Evolutionary conservation across 2,113 vertebrate species (phyloP).

Genomic region (Tupaia tana): DNA sequence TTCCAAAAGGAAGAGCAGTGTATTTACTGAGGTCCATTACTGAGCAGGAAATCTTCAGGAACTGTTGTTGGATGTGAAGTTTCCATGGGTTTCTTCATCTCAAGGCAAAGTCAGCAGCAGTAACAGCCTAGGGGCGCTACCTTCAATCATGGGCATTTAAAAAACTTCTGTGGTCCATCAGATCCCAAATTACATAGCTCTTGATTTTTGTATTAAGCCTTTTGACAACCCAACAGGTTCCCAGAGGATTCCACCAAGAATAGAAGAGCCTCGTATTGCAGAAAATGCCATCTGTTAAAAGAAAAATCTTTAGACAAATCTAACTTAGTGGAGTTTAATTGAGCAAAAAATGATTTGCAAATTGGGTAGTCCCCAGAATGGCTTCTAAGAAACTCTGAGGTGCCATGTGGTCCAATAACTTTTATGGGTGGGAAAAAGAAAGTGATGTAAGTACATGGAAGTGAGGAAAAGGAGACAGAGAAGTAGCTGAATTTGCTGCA

Average conservation of each 20-base stretch:
- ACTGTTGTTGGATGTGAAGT: background rate
- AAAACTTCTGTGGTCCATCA: background rate
- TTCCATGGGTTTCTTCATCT: background rate
- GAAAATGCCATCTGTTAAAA: slow-evolving; percentile 64
- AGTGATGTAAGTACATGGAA: too few species aligned
- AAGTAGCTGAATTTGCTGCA: too few species aligned
- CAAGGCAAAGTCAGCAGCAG: slow-evolving; percentile 11
- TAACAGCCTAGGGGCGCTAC: background rate
- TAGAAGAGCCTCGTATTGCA: slow-evolving; percentile 55
- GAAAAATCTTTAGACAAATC: too few species aligned
- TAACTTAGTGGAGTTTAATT: too few species aligned
- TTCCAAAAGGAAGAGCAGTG: background rate
- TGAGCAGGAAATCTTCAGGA: background rate
- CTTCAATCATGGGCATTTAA: background rate
- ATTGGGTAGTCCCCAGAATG: too few species aligned
- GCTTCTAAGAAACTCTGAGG: too few species aligned
- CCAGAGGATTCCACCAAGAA: slow-evolving; percentile 55
- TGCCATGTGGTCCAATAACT: too few species aligned
- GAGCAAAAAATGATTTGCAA: too few species aligned
- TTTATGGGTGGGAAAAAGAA: too few species aligned
- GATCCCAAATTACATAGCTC: slow-evolving; percentile 48
- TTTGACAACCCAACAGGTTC: slow-evolving; percentile 32
- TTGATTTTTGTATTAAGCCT: slow-evolving; percentile 65
- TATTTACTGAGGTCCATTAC: background rate
- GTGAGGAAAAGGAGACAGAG: too few species aligned